Conservation (phyloP, 2,888 invertebrate species). For the Metalampra italica region DNA sequence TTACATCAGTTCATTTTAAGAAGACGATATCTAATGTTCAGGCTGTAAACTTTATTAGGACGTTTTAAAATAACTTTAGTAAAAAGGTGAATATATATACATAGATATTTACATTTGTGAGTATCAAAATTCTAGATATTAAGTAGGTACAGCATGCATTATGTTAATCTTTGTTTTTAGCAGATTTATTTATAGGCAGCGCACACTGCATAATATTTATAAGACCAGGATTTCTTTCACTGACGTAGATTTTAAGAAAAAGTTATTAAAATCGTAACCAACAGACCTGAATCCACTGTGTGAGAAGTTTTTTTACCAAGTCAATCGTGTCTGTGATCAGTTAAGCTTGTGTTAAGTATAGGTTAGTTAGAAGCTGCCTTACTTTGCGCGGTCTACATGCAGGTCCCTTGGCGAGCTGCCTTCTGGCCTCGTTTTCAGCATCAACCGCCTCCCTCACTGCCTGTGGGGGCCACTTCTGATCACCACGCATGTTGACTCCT, state of each 20-base stretch:
- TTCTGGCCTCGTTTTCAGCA: conserved; percentile 85
- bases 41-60: not conserved
- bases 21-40: no score
- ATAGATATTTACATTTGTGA: not conserved
- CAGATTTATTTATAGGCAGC: conserved; percentile 15
- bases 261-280: no score
- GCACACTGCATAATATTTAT: conserved; percentile 14
- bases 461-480: conserved; percentile 93
- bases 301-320: no score
- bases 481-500: conserved; percentile 90
- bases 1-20: no score
- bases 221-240: not conserved
- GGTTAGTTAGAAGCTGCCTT: conserved; percentile 14
- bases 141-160: conserved; percentile 38
- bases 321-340: no score
- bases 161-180: conserved; percentile 12
- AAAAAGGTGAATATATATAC: no score
- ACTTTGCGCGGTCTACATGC: conserved; percentile 86
- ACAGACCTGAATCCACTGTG: no score
- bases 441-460: conserved; percentile 85
- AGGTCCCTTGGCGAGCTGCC: conserved; percentile 86
- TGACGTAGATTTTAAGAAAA: not conserved
- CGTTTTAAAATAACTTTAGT: no score
- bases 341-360: no score
- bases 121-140: conserved; percentile 7